Evolutionary conservation across 2,888 invertebrate species (phyloP), one percentile per base, ranked within the genome.

Genomic region (Onchidella celtica): DNA sequence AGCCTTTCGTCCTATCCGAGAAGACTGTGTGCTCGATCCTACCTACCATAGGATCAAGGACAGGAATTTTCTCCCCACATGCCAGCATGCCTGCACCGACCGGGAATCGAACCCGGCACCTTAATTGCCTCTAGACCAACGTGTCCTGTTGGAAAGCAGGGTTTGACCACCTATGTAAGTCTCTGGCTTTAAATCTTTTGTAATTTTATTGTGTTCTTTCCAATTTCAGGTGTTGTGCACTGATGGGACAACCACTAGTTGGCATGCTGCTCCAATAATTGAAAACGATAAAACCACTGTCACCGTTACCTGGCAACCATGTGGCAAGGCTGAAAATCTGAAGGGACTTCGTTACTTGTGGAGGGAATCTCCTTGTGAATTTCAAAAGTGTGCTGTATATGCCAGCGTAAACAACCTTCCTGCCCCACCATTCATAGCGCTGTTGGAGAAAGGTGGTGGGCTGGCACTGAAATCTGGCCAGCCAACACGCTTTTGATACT

Each of bases 321-420:
- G 85, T 29, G 27, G 21, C 21, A 6, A 59, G 2, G 61, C 36
- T 57, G 63, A 80, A 40, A 73, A 36, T 21, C 36, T 79, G 27
- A 47, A 81, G 34, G 89, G 85, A 27, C 24, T 88, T 36, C 86
- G 89, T 3, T 88, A 88, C 70, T 85, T 83, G 2, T 89, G 88
- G 88, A 77, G 85, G 21, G 86, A 85, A 38, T 84, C 84, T 3
- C 89, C 89, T 0, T 88, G 88, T 68, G 36, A 29, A 0, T 85
- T 84, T 65, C 83, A 84, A 61, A 47, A 63, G 11, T 88, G 87
- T 76, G 83, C 86, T 21, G 83, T 88, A 14, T 88, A 88, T 73
- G 85, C 77, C n/a, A 69, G 66, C 11, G 82, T 82, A 27, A 85
- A 83, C 55, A 80, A 75, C 24, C 80, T 88, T 17, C 88, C 88